These are phyloP conservation scores for Leucopsar rothschildi DNA, from an alignment of 2,113 vertebrate species.

Conservation along the genomic window DNA sequence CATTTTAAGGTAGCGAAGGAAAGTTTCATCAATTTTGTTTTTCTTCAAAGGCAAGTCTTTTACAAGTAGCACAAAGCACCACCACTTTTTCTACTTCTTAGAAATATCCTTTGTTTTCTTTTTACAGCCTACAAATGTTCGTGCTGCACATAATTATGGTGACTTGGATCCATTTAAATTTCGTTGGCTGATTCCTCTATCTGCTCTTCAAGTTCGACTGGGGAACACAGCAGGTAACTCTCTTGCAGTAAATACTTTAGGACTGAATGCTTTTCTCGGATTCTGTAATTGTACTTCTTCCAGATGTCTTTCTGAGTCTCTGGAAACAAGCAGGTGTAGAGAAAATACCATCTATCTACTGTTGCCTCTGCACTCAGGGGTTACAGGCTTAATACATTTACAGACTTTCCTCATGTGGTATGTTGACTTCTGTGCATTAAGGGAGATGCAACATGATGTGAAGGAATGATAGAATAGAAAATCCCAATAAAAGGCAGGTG, in stretches of 20 bases:
- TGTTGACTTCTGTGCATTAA: background rate
- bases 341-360: background rate
- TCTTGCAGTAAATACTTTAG: background rate
- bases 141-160: constrained; percentile 78
- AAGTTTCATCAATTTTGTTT: background rate
- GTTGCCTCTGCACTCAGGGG: background rate
- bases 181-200: constrained; percentile 93
- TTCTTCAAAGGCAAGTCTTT: constrained; percentile 1
- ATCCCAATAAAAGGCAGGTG: background rate
- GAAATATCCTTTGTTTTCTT: background rate
- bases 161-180: constrained; percentile 93
- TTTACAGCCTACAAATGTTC: constrained; percentile 74
- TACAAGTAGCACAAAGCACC: background rate
- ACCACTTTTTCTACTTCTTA: background rate
- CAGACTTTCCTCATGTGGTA: background rate
- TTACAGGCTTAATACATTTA: background rate
- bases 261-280: background rate
- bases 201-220: constrained; percentile 90
- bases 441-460: background rate
- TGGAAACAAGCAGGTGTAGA: background rate
- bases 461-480: background rate
- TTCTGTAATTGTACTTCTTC: background rate
- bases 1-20: background rate
- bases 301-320: background rate
- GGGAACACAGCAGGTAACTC: constrained; percentile 90